Conservation (phyloP, 1,140 invertebrate species). For the Hylyphantes graminicola region DNA sequence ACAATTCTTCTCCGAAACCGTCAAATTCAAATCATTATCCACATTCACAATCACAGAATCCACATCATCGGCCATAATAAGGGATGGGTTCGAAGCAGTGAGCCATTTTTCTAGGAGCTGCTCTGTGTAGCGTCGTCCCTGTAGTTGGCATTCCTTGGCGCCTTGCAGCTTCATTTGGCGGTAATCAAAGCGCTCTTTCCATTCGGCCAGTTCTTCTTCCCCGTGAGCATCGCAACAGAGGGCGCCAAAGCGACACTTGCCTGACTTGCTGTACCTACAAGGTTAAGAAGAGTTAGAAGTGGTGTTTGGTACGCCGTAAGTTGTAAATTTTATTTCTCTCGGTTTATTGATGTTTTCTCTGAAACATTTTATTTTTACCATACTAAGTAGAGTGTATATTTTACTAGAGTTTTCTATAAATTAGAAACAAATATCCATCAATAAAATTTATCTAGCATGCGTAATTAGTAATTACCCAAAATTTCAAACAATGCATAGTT, state of each 20-base stretch:
- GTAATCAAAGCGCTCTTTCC: constrained; percentile 79
- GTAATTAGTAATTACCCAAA: no score
- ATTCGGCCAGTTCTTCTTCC: constrained; percentile 78
- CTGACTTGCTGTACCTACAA: constrained; percentile 60
- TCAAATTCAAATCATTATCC: constrained; percentile 74
- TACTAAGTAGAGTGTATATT: no score
- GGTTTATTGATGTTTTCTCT: no score
- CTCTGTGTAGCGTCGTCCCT: constrained; percentile 77
- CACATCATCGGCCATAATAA: constrained; percentile 73
- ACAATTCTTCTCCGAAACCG: constrained; percentile 76
- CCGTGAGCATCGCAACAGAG: constrained; percentile 83
- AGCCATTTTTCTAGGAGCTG: constrained; percentile 75
- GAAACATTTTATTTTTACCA: neutral
- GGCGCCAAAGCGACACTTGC: constrained; percentile 75
- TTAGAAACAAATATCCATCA: no score
- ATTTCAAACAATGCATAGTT: no score
- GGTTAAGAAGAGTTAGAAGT: neutral
- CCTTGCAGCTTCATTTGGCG: constrained; percentile 73
- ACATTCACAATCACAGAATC: constrained; percentile 74
- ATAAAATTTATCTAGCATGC: no score
- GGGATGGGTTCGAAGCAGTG: constrained; percentile 72
- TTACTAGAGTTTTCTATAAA: no score
- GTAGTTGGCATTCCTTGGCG: constrained; percentile 76
- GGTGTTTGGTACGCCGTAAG: no score
- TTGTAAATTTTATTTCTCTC: no score